These are phyloP conservation scores for Dendrocincla tyrannina DNA, from an alignment of 2,797 vertebrate species.

Conservation along the genomic window DNA sequence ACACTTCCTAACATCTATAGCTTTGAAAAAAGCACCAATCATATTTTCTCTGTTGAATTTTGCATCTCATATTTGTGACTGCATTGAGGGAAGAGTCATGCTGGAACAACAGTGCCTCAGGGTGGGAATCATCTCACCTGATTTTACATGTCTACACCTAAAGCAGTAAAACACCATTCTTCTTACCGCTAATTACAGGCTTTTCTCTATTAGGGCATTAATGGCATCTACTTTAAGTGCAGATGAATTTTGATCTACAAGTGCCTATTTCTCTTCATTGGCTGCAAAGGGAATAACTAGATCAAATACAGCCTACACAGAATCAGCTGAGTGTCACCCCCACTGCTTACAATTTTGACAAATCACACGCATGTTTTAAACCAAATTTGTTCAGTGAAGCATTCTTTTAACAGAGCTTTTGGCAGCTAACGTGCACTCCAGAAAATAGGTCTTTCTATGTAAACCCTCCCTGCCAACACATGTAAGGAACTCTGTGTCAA, in stretches of 20 bases:
- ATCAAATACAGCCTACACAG: constrained; percentile 20
- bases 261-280: constrained; percentile 6
- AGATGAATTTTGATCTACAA: constrained; percentile 19
- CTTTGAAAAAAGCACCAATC: not conserved
- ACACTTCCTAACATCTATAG: not conserved
- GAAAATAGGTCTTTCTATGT: not conserved
- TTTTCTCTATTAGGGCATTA: not conserved
- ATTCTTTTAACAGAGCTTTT: not conserved
- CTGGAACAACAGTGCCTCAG: not conserved
- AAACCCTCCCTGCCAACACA: not conserved
- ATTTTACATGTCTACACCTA: not conserved
- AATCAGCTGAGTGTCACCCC: constrained; percentile 22
- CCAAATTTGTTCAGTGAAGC: not conserved
- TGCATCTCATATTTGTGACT: not conserved
- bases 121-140: not conserved
- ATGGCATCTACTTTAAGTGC: not conserved
- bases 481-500: not conserved
- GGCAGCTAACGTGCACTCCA: not conserved
- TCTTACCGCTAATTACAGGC: not conserved
- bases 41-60: not conserved
- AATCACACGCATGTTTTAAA: not conserved
- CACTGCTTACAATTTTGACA: constrained; percentile 23
- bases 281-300: not conserved
- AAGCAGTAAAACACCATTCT: not conserved
- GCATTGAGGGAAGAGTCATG: not conserved